Percentiles rank a stretch among this genome's conserved stretches.
Conservation (phyloP, 2,797 vertebrate species). For the Cuniculus paca region DNA sequence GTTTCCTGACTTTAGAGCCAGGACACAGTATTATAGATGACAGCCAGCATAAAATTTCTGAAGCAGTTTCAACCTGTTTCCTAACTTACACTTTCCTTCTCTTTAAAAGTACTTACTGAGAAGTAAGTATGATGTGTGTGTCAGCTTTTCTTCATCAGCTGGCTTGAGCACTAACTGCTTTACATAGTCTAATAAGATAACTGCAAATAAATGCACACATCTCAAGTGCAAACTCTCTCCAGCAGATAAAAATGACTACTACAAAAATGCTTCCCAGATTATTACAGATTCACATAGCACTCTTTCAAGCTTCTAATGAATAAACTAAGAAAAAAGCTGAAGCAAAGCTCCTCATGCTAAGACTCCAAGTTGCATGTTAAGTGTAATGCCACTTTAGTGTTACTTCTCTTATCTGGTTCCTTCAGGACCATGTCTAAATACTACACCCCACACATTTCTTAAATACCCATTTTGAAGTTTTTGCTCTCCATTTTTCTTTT, state of each 20-base stretch:
- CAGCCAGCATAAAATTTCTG: not conserved
- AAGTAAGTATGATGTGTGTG: slow-evolving; percentile 19
- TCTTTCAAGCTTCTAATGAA: not conserved
- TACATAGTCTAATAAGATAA: not conserved
- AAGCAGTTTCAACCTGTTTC: not conserved
- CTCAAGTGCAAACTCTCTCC: not conserved
- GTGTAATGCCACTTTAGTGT: not conserved
- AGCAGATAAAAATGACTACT: not conserved
- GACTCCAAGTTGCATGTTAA: not conserved
- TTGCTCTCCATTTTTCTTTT: not conserved
- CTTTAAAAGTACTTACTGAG: not conserved
- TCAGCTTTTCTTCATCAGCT: not conserved
- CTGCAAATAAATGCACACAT: not conserved
- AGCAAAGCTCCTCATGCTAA: not conserved
- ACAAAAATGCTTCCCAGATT: not conserved
- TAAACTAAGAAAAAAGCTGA: not conserved
- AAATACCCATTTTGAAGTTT: slow-evolving; percentile 44
- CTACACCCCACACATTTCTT: not conserved
- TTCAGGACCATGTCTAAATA: not conserved
- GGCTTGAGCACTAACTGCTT: slow-evolving; percentile 10
- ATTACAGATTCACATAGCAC: not conserved
- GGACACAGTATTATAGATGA: not conserved
- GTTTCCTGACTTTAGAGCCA: not conserved
- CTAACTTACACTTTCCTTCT: not conserved
- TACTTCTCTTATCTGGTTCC: slow-evolving; percentile 15